These are phyloP conservation scores for Crocidura indochinensis DNA, from an alignment of 2,797 vertebrate species.

Conservation along the genomic window DNA sequence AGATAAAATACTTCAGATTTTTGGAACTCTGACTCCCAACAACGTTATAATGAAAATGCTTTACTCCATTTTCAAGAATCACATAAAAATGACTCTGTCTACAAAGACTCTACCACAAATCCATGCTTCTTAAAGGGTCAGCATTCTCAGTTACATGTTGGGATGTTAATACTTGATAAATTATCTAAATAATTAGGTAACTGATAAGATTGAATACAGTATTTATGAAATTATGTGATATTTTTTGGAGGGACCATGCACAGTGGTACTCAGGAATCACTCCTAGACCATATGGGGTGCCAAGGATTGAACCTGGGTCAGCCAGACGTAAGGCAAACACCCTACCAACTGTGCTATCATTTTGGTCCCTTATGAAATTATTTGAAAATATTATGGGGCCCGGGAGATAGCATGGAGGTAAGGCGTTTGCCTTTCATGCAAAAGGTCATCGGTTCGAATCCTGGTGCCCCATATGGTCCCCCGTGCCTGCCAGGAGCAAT, in stretches of 20 bases:
- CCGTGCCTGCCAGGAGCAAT: too few relatives aligned
- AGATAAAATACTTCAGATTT: slow-evolving; percentile 19
- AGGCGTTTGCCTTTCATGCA: too few relatives aligned
- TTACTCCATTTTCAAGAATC: slow-evolving; percentile 9
- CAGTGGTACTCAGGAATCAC: too few relatives aligned
- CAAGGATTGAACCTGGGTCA: too few relatives aligned
- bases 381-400: slow-evolving; percentile 47
- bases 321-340: too few relatives aligned
- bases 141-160: slow-evolving; percentile 50
- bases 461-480: too few relatives aligned
- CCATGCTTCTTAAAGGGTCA: not conserved
- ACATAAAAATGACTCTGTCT: not conserved
- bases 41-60: slow-evolving; percentile 34
- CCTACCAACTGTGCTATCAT: too few relatives aligned
- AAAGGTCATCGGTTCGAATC: too few relatives aligned
- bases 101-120: not conserved
- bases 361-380: slow-evolving; percentile 1
- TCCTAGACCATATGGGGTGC: too few relatives aligned
- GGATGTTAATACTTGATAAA: not conserved
- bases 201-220: not conserved
- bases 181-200: not conserved
- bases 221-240: slow-evolving; percentile 16
- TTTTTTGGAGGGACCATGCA: too few relatives aligned
- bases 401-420: too few relatives aligned
- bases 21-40: not conserved